Conservation (phyloP, 2,113 vertebrate genomes). For the Tyto alba region DNA sequence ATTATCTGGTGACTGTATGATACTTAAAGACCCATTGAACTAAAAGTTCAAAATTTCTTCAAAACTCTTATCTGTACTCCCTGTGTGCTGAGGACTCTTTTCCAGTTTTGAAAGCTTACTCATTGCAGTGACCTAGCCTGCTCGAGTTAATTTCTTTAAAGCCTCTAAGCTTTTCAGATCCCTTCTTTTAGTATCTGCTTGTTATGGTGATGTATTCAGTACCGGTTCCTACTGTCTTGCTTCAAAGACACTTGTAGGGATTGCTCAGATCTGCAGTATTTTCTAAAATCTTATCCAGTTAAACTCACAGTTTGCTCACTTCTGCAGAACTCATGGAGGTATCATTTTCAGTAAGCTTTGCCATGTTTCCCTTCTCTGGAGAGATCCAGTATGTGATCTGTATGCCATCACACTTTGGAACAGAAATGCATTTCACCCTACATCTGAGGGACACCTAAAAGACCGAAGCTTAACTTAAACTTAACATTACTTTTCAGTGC, state of each 20-base stretch:
- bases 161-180: neutral
- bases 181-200: neutral
- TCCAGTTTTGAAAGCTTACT: neutral
- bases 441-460: neutral
- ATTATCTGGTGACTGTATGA: neutral
- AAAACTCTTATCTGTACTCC: neutral
- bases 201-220: neutral
- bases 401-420: neutral
- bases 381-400: neutral
- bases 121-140: neutral
- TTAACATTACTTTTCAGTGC: neutral
- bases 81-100: neutral
- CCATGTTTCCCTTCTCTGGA: neutral
- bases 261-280: neutral
- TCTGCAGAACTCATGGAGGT: neutral
- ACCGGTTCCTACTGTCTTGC: neutral
- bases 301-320: neutral
- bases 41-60: neutral
- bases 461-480: neutral
- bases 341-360: neutral
- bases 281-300: neutral
- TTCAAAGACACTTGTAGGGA: neutral
- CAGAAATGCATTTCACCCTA: neutral
- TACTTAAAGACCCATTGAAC: neutral
- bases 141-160: neutral